Percentiles rank a stretch among this genome's conserved stretches.
phyloP scores from a whole-genome alignment of 1,140 invertebrate genomes.

The Drosophila tristis region DNA sequence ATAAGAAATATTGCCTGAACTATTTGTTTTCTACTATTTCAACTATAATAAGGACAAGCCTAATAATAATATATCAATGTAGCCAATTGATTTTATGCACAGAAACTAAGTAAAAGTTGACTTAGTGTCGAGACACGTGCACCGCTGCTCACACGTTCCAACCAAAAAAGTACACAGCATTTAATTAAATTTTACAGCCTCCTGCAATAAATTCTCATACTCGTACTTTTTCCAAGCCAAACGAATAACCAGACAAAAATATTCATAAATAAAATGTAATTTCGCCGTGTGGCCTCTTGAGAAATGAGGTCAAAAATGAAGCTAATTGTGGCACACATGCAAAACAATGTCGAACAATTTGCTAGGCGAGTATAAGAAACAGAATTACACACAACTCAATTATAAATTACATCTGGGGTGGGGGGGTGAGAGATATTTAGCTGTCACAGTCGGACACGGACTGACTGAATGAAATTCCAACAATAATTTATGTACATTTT shows the following conservation, averaged over 20 bases:
- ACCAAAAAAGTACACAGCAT: background rate
- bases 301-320: constrained; percentile 65
- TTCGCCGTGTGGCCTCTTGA: constrained; percentile 22
- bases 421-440: constrained; percentile 2
- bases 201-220: too few relatives aligned
- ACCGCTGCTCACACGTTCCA: background rate
- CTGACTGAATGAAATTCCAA: constrained; percentile 29
- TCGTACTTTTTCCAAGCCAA: too few relatives aligned
- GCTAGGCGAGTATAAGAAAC: constrained; percentile 16
- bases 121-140: too few relatives aligned
- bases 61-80: too few relatives aligned
- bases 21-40: too few relatives aligned
- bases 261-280: background rate
- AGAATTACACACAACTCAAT: constrained; percentile 28
- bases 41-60: too few relatives aligned
- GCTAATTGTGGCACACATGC: constrained; percentile 52
- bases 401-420: constrained; percentile 32
- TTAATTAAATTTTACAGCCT: background rate
- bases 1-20: too few relatives aligned
- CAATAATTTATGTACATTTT: constrained; percentile 39
- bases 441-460: constrained; percentile 15
- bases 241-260: background rate
- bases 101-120: too few relatives aligned
- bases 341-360: constrained; percentile 44
- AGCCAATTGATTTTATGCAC: too few relatives aligned